These are phyloP conservation scores for Pitangus sulphuratus DNA, from an alignment of 2,797 vertebrate genomes.

Conservation along the genomic window DNA sequence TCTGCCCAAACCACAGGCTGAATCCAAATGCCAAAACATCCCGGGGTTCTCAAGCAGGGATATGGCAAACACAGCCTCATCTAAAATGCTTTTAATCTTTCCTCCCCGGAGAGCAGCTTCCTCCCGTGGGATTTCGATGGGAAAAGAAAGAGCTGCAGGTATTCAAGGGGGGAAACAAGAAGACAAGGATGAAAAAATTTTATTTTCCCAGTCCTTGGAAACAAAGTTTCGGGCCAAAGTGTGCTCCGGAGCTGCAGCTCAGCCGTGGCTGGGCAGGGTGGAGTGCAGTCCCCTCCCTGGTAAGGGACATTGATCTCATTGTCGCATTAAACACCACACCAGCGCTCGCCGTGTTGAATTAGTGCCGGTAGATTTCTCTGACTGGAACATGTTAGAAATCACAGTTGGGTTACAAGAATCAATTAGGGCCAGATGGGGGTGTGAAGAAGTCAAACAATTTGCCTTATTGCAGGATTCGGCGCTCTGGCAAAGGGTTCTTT, in stretches of 20 bases:
- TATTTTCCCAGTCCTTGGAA: neutral
- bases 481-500: conserved; percentile 43
- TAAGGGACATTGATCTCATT: conserved; percentile 64
- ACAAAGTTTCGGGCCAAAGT: neutral
- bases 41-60: neutral
- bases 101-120: neutral
- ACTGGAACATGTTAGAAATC: conserved; percentile 70
- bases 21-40: conserved; percentile 34
- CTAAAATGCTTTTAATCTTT: conserved; percentile 42
- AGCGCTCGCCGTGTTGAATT: conserved; percentile 70
- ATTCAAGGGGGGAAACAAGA: rapidly evolving
- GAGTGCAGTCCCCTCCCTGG: neutral
- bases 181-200: neutral
- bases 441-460: conserved; percentile 72
- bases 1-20: neutral
- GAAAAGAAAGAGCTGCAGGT: neutral
- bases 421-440: conserved; percentile 74
- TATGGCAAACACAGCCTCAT: neutral
- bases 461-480: conserved; percentile 54
- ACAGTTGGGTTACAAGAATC: conserved; percentile 78
- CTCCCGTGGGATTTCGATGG: neutral
- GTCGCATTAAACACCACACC: conserved; percentile 57
- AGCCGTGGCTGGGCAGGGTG: neutral
- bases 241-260: neutral
- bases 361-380: conserved; percentile 76